phyloP scores from a whole-genome alignment of 2,797 vertebrate genomes.

The Tokudaia tokunoshimensis region DNA sequence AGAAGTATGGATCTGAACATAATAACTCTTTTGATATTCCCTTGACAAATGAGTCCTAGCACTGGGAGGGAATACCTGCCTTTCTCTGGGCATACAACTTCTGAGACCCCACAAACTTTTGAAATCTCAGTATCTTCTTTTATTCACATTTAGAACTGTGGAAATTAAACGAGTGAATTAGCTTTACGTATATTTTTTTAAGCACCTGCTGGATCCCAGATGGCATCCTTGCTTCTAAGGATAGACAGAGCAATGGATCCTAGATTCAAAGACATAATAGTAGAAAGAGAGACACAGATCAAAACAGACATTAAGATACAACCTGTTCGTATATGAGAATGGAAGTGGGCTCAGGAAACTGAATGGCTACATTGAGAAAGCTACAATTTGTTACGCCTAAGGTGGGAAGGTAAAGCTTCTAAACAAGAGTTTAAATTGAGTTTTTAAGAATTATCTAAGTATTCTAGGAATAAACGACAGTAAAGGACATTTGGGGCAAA shows the following conservation, averaged over 20 bases:
- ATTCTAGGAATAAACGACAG: not conserved
- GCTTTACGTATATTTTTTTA: conserved; percentile 56
- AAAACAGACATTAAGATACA: conserved; percentile 54
- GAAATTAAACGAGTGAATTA: conserved; percentile 47
- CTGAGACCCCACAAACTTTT: not conserved
- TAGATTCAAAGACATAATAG: not conserved
- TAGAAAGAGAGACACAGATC: conserved; percentile 1
- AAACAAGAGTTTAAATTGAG: not conserved
- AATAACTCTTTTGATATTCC: conserved; percentile 3
- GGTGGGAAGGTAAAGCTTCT: not conserved
- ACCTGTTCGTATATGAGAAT: not conserved
- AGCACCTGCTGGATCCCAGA: conserved; percentile 18
- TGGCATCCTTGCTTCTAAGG: not conserved
- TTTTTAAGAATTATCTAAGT: conserved; percentile 16
- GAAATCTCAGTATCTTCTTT: conserved; percentile 2
- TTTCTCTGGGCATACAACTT: not conserved
- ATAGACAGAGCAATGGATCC: not conserved
- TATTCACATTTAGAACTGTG: not conserved
- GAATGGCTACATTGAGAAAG: not conserved
- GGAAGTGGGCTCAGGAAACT: not conserved
- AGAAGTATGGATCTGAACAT: not conserved
- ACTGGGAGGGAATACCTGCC: not conserved
- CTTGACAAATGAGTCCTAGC: not conserved
- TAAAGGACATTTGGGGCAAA: not conserved
- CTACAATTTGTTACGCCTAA: not conserved